Base-by-base conservation (phyloP, 2,797 vertebrate genomes). In the Danio jaintianensis region DNA sequence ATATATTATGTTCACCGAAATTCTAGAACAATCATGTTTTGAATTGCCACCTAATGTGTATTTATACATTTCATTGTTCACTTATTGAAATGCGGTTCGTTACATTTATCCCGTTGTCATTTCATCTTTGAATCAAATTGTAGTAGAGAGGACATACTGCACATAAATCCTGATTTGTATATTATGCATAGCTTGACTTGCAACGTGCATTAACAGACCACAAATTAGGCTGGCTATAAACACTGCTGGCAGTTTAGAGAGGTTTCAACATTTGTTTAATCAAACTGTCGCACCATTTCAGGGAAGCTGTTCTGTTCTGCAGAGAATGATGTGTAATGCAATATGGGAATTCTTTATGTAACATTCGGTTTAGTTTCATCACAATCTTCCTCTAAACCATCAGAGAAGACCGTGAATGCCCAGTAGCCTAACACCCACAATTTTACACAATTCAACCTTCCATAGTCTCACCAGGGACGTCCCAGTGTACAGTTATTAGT, bases 391-490 rank as follows among this genome's bases (percentile, higher is more conserved):
- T 7, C 16, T 61, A 53, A 15, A 71, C 36, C 22, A 45, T 12
- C 9, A 29, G 29, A 59, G 36, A 7, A 29, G 55, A 16, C 36
- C 4, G n/a, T n/a, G 15, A 66, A 29, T 47, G 3, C 45, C 20
- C 10, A 6, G 15, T 42, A 18, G 70, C 20, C 13, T 9, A 8
- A 56, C 29, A 13, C 13, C 8, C 20, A 42, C 52, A 20, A 5
- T 3, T 52, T 18, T 63, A 78, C 61, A 59, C 73, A 80, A 66
- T 63, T 59, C 18, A 3, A 4, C 73, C 62, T 45, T 53, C 36
- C n/a, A 11, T 38, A 42, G 43, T 42, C 13, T 45, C 69, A 66
- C 18, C 55, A 50, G 52, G 10, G 52, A 36, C 13, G 29, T 43
- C 47, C 6, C 16, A 38, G 22, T 66, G 20, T 7, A 22, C 15